Percentiles rank a stretch among this genome's conserved stretches.
These are phyloP conservation scores for Oncorhynchus nerka DNA, from an alignment of 2,113 vertebrate genomes.

Conservation along the genomic window DNA sequence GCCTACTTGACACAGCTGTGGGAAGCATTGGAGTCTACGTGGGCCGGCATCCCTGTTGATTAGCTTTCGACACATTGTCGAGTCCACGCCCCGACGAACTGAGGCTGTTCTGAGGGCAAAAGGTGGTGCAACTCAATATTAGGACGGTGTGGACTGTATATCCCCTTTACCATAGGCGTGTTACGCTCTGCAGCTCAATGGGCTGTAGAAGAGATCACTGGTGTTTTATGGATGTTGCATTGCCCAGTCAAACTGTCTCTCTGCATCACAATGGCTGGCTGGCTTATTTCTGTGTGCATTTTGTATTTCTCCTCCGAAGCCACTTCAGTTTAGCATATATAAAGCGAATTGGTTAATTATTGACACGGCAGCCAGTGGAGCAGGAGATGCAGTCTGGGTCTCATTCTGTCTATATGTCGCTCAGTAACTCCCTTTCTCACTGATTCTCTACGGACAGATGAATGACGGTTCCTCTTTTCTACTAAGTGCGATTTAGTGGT, in stretches of 20 bases:
- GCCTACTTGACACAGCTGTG: no score
- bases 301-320: constrained; percentile 8
- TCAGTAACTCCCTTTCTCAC: constrained; percentile 11
- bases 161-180: background rate
- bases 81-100: no score
- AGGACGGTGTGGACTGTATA: no score
- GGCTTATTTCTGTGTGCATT: background rate
- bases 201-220: background rate
- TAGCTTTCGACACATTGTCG: no score
- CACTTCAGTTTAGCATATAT: constrained; percentile 8
- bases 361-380: constrained; percentile 7
- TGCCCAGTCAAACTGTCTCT: constrained; percentile 1
- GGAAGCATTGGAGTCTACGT: no score
- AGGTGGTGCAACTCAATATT: no score
- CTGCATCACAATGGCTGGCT: constrained; percentile 3
- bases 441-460: background rate
- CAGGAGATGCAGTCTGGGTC: constrained; percentile 1
- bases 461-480: background rate
- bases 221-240: constrained; percentile 6
- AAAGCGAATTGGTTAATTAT: constrained; percentile 27
- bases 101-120: no score
- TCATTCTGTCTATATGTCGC: constrained; percentile 50
- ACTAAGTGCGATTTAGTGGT: no score
- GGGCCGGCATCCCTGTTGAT: no score
- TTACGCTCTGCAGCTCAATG: background rate